Base-by-base conservation (phyloP, 2,797 vertebrate genomes). In the Emydoidea blandingii region DNA sequence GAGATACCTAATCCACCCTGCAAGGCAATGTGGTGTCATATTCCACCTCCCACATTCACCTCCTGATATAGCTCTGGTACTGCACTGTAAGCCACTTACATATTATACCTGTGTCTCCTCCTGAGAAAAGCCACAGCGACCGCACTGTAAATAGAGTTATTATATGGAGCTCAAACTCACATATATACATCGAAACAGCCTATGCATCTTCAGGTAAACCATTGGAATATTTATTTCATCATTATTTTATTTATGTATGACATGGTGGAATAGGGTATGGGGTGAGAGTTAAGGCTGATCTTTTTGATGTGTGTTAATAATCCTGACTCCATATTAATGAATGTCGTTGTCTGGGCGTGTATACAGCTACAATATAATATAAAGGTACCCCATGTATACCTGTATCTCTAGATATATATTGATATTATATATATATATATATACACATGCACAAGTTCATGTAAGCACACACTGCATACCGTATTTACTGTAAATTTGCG, bases 261-360 rank as follows among this genome's bases (percentile, higher is more conserved):
- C 41, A 23, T 27, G n/a, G 62, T 29, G 72, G 47, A 76, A 50
- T 0, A 0, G 44, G 53, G 44, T 92, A 57, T 72, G 2, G 1
- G 79, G 31, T 41, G 15, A 85, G 0, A 0, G 1, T 31, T 82
- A 83, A 82, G 56, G 49, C 29, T 3, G 86, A 78, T 1, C 25
- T 31, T 47, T 78, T 78, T 78, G 27, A 15, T 49, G 47, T 47
- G 25, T 78, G 25, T 78, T 49, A 29, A 31, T 78, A 47, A 78
- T 15, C 47, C 74, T 78, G 29, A 47, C 72, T 76, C 41, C 72
- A 76, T 76, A 76, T 47, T 47, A 47, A 31, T 62, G 56, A 5
- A 2, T 0, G 0, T 0, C 10, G 23, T 0, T 12, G 53, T 5
- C 27, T 1, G 14, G 44, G 44, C 18, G 15, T 23, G 56, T 44